Base-by-base conservation (phyloP, 2,888 invertebrate species). In the Drosophila fungiperda region DNA sequence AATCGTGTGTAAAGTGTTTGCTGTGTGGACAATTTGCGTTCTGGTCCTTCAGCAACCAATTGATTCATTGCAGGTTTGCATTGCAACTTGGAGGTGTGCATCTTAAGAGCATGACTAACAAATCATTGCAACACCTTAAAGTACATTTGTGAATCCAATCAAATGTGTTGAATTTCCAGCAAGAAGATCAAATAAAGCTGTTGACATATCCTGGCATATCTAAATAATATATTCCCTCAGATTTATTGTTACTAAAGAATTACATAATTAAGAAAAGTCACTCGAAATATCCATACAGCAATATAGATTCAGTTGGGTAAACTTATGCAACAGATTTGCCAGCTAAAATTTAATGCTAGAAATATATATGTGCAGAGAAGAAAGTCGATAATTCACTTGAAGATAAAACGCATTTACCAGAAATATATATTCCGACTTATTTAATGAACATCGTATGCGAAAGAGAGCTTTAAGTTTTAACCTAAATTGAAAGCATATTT, bases 381-480 rank as follows among this genome's bases (percentile, higher is more conserved):
- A 45, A 26, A 45, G 1, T 26, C 15, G 45, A 33, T 38, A 69
- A 38, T 69, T 55, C 38, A 69, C 38, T 57, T 38, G 12, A 12
- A 49, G 48, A 20, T 67, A 55, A 69, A 9, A 7, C 29, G 20
- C 69, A 69, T 53, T 71, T 53, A 60, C 36, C 38, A 38, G 52
- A 42, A 52, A 48, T 40, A 53, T 40, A 52, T 59, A 20, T n/a
- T 40, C 2, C 36, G 15, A 73, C 55, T 54, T 50, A 57, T 40
- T 62, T 52, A 78, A 78, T 60, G 32, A 53, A 54, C 53, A 49
- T 35, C 32, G 52, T 11, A 42, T 59, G 57, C 52, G 38, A 40
- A 58, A 7, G 29, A 40, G 32, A 67, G 64, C 88, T 87, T 87
- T 87, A 87, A 90, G 71, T 76, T 88, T 73, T 83, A 90, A 89